Base-by-base conservation (phyloP, 2,888 invertebrate genomes). In the Oithona nana region DNA sequence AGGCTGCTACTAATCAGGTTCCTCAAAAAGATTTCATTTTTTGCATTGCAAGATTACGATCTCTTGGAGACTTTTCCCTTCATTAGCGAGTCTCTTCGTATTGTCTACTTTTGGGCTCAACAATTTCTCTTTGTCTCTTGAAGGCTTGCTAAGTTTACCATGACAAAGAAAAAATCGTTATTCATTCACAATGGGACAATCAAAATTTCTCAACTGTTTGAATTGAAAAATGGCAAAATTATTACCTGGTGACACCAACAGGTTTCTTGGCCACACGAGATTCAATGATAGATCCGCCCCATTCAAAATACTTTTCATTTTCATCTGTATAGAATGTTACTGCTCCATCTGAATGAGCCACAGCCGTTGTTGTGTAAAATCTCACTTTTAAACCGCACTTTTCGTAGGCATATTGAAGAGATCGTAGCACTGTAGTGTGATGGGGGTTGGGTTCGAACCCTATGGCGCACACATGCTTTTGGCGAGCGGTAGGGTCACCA, bases 371-470 rank as follows among this genome's bases (percentile, higher is more conserved):
- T 1, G 57, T 57, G 28, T 28, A 57, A 57, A 57, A 28, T 20
- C n/a, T 57, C 16, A 3, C 6, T 26, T 28, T 24, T n/a, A 11
- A 57, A 13, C 57, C 57, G 28, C 57, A 57, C 28, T 22, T 24
- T 11, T 57, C n/a, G 20, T 57, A 57, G 13, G 24, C 20, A 29
- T 26, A 26, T 28, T 57, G 26, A n/a, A 57, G 11, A n/a, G n/a
- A 16, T 20, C 28, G n/a, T 16, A 57, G 28, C 11, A 11, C n/a
- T n/a, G 11, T 13, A n/a, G 24, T 29, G 28, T 28, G 28, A n/a
- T 29, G 57, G 1, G 50, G 48, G 24, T 59, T 59, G 24, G 59
- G 59, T 50, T 59, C 59, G 49, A 59, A 59, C 13, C 59, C 59
- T 6, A 59, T 28, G 13, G 59, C 48, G n/a, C 59, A 59, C 20